These are phyloP conservation scores for Pleuronectes platessa DNA, from an alignment of 2,113 vertebrate genomes.

Conservation along the genomic window DNA sequence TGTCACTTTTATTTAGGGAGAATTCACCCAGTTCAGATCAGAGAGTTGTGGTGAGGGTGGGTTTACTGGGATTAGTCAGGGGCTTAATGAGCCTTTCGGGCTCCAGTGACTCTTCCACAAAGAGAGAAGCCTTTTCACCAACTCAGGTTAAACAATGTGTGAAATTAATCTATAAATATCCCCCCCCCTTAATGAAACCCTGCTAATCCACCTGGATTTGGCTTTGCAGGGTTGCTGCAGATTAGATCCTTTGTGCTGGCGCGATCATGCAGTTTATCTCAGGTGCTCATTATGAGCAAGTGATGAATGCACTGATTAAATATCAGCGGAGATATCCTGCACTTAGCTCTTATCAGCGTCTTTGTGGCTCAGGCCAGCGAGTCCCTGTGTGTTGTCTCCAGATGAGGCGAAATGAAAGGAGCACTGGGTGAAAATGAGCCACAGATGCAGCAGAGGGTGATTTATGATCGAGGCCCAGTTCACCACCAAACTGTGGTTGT, in stretches of 20 bases:
- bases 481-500: conserved; percentile 10
- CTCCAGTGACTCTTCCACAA: conserved; percentile 56
- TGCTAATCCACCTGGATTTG: conserved; percentile 56
- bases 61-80: conserved; percentile 56
- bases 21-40: conserved; percentile 4
- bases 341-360: conserved; percentile 22
- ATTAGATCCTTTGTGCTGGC: conserved; percentile 18
- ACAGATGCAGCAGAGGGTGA: conserved; percentile 17
- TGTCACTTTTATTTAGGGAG: background rate
- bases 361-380: conserved; percentile 2
- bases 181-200: conserved; percentile 38
- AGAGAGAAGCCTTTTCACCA: conserved; percentile 30
- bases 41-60: conserved; percentile 33
- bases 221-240: conserved; percentile 7
- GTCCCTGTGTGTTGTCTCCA: conserved; percentile 22
- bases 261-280: conserved; percentile 42
- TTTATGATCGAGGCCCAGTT: conserved; percentile 25
- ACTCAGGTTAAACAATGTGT: conserved; percentile 66
- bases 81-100: conserved; percentile 62
- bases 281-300: conserved; percentile 44
- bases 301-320: conserved; percentile 59
- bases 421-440: no score
- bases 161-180: conserved; percentile 72
- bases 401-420: conserved; percentile 14
- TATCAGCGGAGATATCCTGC: conserved; percentile 38